Conservation (phyloP, 2,797 vertebrate genomes). For the Periparus ater region DNA sequence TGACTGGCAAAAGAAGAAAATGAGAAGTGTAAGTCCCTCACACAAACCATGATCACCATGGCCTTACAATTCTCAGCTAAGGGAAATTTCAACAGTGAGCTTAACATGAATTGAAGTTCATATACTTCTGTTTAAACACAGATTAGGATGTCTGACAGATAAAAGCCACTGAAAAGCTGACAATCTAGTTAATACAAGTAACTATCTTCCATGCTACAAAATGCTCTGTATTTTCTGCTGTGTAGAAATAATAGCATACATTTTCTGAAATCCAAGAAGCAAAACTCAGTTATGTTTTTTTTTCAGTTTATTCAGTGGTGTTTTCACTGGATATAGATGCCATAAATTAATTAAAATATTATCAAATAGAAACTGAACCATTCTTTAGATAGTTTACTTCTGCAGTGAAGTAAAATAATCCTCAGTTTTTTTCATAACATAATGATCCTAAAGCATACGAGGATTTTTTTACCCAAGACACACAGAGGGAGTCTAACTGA, state of each 20-base stretch:
- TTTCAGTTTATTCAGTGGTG: background rate
- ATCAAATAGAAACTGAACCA: background rate
- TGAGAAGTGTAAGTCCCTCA: background rate
- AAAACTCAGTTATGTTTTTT: constrained; percentile 8
- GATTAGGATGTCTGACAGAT: constrained; percentile 78
- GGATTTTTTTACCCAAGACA: background rate
- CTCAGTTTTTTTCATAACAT: background rate
- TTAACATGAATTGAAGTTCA: constrained; percentile 76
- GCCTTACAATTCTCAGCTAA: constrained; percentile 57
- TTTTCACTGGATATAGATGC: background rate
- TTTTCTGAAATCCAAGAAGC: constrained; percentile 47
- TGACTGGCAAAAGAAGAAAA: background rate
- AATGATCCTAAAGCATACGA: background rate
- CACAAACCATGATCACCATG: constrained; percentile 10
- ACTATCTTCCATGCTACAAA: constrained; percentile 64
- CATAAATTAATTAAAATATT: background rate
- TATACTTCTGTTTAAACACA: constrained; percentile 79
- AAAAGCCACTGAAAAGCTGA: constrained; percentile 75
- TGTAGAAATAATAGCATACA: background rate
- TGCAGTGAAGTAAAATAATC: background rate
- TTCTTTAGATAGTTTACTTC: background rate
- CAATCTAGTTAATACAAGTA: constrained; percentile 76
- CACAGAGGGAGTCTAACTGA: background rate
- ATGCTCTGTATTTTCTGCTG: constrained; percentile 33
- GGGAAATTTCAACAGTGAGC: constrained; percentile 69